Conservation (phyloP, 2,888 invertebrate species). For the Oegoconia quadripuncta region DNA sequence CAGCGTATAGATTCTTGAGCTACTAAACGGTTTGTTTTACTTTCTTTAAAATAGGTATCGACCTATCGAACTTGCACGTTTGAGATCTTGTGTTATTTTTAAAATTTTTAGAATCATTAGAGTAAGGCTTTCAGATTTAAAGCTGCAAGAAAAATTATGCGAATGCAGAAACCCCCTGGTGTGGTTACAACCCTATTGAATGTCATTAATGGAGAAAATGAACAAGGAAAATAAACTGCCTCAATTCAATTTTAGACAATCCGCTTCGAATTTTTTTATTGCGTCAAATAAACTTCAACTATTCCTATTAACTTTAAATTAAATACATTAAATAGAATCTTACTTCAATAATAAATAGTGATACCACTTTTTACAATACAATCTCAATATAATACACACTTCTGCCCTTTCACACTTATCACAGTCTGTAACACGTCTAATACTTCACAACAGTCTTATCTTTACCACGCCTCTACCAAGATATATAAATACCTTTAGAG, state of each 20-base stretch:
- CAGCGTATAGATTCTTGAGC: no score
- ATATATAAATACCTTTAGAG: conserved; percentile 16
- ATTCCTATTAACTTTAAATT: conserved; percentile 61
- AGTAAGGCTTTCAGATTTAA: no score
- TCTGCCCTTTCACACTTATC: conserved; percentile 46
- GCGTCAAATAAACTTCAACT: conserved; percentile 58
- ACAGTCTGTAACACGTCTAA: conserved; percentile 45
- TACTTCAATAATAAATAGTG: conserved; percentile 72
- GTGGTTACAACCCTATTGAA: no score
- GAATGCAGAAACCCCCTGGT: no score
- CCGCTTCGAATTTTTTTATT: conserved; percentile 52
- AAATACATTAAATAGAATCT: conserved; percentile 61
- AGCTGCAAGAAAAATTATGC: no score
- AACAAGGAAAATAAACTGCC: background rate
- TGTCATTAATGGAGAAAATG: background rate
- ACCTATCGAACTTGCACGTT: no score
- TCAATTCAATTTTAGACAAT: conserved; percentile 14
- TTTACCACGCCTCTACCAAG: conserved; percentile 17
- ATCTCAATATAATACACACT: conserved; percentile 45
- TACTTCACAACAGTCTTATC: conserved; percentile 17
- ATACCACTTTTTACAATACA: conserved; percentile 60
- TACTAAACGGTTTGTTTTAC: no score
- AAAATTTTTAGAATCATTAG: no score
- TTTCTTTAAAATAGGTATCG: no score
- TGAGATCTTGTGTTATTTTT: no score